Conservation (phyloP, 35 echinoderm and acorn worm genomes). For the Patiria miniata region DNA sequence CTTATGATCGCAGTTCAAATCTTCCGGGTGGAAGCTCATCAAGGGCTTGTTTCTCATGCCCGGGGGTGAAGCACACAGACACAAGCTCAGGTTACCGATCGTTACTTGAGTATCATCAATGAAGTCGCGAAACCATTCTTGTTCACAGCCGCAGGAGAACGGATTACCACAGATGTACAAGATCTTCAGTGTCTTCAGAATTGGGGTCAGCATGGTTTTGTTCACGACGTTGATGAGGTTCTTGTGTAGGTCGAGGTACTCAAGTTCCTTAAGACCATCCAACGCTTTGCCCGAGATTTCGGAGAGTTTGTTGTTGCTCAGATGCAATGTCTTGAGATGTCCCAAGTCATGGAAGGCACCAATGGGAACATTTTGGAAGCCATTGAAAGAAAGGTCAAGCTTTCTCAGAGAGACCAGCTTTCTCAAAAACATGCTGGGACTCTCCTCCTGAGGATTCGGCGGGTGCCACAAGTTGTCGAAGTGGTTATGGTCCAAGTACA, state of each 20-base stretch:
- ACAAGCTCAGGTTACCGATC: constrained; percentile 42
- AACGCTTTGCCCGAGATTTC: constrained; percentile 38
- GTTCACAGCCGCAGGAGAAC: constrained; percentile 67
- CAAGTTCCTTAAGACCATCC: constrained; percentile 23
- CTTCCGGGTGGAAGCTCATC: constrained; percentile 59
- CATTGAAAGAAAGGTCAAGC: constrained; percentile 76
- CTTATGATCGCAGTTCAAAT: constrained; percentile 63
- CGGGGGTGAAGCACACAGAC: constrained; percentile 50
- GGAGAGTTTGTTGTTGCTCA: constrained; percentile 59
- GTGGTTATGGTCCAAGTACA: constrained; percentile 88
- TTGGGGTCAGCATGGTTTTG: constrained; percentile 49
- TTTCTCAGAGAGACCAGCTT: constrained; percentile 44
- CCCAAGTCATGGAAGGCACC: constrained; percentile 30
- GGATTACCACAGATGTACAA: constrained; percentile 60
- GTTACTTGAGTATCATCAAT: constrained; percentile 52
- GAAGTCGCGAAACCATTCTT: constrained; percentile 81
- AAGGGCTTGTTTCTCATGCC: constrained; percentile 23
- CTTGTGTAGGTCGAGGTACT: constrained; percentile 49
- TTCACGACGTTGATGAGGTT: constrained; percentile 67
- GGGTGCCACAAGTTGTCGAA: constrained; percentile 67
- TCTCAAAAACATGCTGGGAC: constrained; percentile 25
- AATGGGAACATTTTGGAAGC: constrained; percentile 58
- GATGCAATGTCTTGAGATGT: constrained; percentile 35
- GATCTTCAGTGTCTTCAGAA: constrained; percentile 40
- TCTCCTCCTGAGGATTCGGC: background rate